These are phyloP conservation scores for Sinocyclocheilus anshuiensis DNA, from an alignment of 2,113 vertebrate species.

Conservation along the genomic window DNA sequence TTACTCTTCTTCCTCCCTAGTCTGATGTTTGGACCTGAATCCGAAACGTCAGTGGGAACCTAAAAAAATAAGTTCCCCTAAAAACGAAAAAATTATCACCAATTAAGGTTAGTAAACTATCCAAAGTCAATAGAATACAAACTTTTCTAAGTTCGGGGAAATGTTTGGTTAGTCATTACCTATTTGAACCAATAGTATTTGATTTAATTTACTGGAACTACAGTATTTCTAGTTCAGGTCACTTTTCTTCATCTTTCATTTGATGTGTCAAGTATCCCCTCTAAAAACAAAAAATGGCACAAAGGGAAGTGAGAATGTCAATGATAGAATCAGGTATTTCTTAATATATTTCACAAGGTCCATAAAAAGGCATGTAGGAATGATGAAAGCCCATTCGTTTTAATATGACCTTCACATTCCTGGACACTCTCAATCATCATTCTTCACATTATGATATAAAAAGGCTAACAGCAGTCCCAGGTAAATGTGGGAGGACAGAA, in stretches of 20 bases:
- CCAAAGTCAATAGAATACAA: background rate
- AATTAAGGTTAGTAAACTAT: no score
- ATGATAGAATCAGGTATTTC: background rate
- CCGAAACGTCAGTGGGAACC: background rate
- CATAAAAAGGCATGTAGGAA: background rate
- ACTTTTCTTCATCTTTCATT: background rate
- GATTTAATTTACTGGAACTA: conserved; percentile 1
- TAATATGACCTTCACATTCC: conserved; percentile 5
- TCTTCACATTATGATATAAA: background rate
- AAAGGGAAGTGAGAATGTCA: background rate
- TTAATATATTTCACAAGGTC: background rate
- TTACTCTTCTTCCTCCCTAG: background rate
- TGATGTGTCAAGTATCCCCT: background rate
- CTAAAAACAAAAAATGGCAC: background rate
- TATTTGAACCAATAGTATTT: background rate
- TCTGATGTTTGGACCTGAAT: background rate
- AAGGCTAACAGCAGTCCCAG: background rate
- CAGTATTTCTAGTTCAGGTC: background rate
- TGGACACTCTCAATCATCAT: background rate
- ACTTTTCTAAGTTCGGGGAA: background rate
- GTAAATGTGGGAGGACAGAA: conserved; percentile 27
- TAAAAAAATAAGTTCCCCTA: background rate
- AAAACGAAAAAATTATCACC: background rate
- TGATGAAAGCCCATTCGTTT: background rate
- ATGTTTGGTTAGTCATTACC: no score